Base-by-base conservation (phyloP, 2,113 vertebrate species). In the Osmerus eperlanus region DNA sequence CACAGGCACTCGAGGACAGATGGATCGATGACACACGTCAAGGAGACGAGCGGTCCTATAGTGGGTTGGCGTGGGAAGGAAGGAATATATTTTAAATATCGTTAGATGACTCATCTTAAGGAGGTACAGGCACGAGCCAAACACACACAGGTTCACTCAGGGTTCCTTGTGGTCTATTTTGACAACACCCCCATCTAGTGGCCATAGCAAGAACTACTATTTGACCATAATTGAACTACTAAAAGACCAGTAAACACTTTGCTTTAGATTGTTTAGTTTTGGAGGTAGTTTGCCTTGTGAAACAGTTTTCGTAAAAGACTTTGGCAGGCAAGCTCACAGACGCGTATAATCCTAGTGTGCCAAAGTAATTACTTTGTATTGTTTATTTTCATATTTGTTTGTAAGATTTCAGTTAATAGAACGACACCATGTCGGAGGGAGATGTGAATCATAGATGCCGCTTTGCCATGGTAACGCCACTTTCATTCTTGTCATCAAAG, bases 391-490 rank as follows among this genome's bases (percentile, higher is more conserved):
- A 7, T 47, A 7, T 47, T 47, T 47, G 41, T 47, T 47, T 47
- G 8, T 47, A 47, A 47, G 41, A 47, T 47, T 47, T 12, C 41
- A 47, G 41, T 47, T 47, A 47, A 47, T 47, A 47, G 9, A 47
- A 12, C 41, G 9, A 47, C 41, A 47, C 8, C 9, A 47, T 12
- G 41, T 47, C 41, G 41, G 41, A 47, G 41, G 19, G 12, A 62
- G 21, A 29, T 62, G 15, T 62, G 60, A 65, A 19, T 65, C 7
- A 41, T 7, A 32, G 12, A 36, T n/a, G 63, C 11, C 18, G 32
- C 3, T 65, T 65, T 65, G 18, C 63, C 63, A 65, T 65, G 63
- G 63, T 41, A 41, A 65, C 32, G 18, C 2, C n/a, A 41, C 55
- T 56, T 56, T 19, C n/a, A 56, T 47, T 47, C 41, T 47, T 12